Evolutionary conservation across 2,888 invertebrate species (phyloP), one percentile per base, ranked within the genome.

Genomic region (Drosophila meridiana): DNA sequence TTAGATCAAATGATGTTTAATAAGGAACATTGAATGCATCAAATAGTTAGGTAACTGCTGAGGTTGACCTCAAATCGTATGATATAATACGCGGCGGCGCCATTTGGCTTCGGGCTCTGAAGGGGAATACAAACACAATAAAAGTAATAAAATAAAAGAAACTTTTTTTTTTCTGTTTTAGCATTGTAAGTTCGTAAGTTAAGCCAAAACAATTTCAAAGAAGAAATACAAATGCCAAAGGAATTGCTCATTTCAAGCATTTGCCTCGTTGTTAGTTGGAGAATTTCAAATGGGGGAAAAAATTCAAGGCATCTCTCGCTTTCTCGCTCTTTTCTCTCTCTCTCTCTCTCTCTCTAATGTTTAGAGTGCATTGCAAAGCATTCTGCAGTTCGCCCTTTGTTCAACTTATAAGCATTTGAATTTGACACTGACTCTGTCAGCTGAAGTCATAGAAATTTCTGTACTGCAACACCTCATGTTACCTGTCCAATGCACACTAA

Each of bases 371-470:
- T 69, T 69, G 61, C 78, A 65, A 61, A 61, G 34, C 69, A 71
- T 52, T 73, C 62, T 14, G 9, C 42, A 67, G 50, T 53, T 50
- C n/a, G 45, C 63, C 36, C 69, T 62, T 68, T 60, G 58, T 69
- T 73, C 42, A 45, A 72, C 50, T 58, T 62, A 69, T 73, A 75
- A 63, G 36, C 62, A 73, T 83, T 67, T 38, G 55, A 71, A 78
- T 80, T 78, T 69, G 76, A 77, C 80, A 80, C 73, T 73, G 64
- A 67, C 50, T 53, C 63, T 60, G 61, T 50, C 40, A 63, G 47
- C 32, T 57, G 78, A 89, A 90, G 81, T 78, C 89, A 43, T 87
- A 89, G 62, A 87, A 90, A 79, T 80, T 82, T 76, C 80, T 71
- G 66, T 76, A 80, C 69, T 70, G 63, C 57, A 62, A 53, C 45